Conservation (phyloP, 2,797 vertebrate genomes). For the Bovichtus diacanthus region DNA sequence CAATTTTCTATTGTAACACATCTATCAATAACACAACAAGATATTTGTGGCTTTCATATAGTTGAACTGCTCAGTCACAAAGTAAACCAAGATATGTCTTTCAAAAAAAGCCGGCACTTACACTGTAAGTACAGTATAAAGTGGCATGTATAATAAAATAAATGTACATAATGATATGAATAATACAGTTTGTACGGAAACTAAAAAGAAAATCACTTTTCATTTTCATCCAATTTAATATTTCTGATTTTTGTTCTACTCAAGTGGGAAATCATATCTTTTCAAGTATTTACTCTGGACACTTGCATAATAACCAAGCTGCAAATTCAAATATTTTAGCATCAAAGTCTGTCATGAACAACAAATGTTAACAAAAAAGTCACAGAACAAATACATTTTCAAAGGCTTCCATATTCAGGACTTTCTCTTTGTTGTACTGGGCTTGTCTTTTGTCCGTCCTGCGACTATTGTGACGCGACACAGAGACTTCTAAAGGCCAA, state of each 20-base stretch:
- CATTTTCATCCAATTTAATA: neutral
- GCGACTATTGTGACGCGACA: conserved; percentile 83
- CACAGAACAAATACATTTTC: conserved; percentile 80
- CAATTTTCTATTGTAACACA: neutral
- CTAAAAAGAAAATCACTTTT: neutral
- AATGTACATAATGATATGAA: neutral
- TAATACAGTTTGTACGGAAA: neutral
- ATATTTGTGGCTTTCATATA: neutral
- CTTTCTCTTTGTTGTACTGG: conserved; percentile 83
- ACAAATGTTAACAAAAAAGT: conserved; percentile 76
- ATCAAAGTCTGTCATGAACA: conserved; percentile 74
- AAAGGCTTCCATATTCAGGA: conserved; percentile 82
- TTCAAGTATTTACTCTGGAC: conserved; percentile 3
- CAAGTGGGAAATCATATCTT: neutral
- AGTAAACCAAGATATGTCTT: neutral
- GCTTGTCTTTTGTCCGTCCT: conserved; percentile 83
- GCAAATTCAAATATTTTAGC: conserved; percentile 67
- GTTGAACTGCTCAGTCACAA: neutral
- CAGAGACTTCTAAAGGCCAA: conserved; percentile 82
- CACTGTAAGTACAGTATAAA: neutral
- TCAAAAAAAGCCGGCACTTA: neutral
- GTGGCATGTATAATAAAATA: neutral
- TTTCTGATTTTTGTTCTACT: neutral
- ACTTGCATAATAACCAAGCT: conserved; percentile 22
- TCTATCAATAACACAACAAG: neutral